Evolutionary conservation across 1,140 invertebrate species (phyloP).

Genomic region (Diorhabda carinulata): DNA sequence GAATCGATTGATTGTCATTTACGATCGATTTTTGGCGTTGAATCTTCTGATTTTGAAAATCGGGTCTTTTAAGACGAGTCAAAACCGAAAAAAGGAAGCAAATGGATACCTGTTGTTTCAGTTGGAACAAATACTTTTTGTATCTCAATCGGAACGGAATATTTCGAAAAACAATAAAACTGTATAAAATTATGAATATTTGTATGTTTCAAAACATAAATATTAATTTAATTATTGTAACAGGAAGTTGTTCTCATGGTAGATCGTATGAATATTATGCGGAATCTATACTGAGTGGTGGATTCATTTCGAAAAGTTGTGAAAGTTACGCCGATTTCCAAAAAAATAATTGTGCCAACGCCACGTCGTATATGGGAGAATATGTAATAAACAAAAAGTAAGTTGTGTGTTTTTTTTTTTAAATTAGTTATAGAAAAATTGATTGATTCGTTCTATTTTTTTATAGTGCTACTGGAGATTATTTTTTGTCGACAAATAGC

Average conservation of each 20-base stretch:
- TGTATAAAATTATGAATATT: too few species aligned
- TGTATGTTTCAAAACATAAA: too few species aligned
- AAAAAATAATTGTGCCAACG: slow-evolving; percentile 52
- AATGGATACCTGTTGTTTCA: too few species aligned
- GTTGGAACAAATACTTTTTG: too few species aligned
- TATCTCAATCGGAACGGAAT: too few species aligned
- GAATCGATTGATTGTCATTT: too few species aligned
- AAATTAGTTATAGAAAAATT: not conserved
- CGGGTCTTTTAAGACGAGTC: too few species aligned
- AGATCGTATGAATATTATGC: slow-evolving; percentile 52
- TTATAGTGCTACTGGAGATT: slow-evolving; percentile 25
- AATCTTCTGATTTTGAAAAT: too few species aligned
- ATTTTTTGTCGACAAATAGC: slow-evolving; percentile 23
- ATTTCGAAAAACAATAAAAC: too few species aligned
- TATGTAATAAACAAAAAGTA: slow-evolving; percentile 1
- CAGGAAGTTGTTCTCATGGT: slow-evolving; percentile 51
- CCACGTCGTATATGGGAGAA: slow-evolving; percentile 33
- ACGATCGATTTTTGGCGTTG: too few species aligned
- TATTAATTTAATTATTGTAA: too few species aligned
- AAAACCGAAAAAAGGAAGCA: too few species aligned
- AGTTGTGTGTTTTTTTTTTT: not conserved
- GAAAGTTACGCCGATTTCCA: slow-evolving; percentile 53
- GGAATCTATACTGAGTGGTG: slow-evolving; percentile 14
- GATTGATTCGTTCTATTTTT: slow-evolving; percentile 1
- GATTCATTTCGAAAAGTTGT: slow-evolving; percentile 53